Evolutionary conservation across 2,797 vertebrate genomes (phyloP).

Genomic region (Tragopan temminckii): DNA sequence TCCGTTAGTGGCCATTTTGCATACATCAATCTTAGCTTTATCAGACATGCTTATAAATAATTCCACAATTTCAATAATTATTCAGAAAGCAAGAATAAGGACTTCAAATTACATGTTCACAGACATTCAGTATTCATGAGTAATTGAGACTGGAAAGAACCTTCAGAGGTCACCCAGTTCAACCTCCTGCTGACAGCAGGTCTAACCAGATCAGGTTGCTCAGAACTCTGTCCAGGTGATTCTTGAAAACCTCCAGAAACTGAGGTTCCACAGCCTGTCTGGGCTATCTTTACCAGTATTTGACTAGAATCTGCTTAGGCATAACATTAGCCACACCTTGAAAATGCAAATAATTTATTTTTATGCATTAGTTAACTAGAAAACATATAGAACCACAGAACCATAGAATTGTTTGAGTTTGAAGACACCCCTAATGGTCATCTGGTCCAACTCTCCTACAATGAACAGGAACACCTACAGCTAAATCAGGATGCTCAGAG

Average conservation of each 20-base stretch:
- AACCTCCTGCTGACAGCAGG: background rate
- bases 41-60: conserved; percentile 10
- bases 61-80: background rate
- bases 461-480: no score
- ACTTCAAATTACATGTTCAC: background rate
- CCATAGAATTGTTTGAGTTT: no score
- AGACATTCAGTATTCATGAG: background rate
- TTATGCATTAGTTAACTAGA: background rate
- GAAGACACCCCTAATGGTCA: no score
- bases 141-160: background rate
- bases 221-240: background rate
- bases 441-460: no score
- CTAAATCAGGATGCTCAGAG: no score
- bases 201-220: background rate
- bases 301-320: background rate
- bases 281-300: background rate
- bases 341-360: background rate
- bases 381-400: background rate
- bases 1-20: background rate
- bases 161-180: background rate
- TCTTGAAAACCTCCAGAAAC: background rate
- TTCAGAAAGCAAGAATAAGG: conserved; percentile 30
- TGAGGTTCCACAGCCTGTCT: background rate
- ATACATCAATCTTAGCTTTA: background rate
- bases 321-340: background rate